Conservation (phyloP, 2,888 invertebrate species). For the Dynastes grantii region DNA sequence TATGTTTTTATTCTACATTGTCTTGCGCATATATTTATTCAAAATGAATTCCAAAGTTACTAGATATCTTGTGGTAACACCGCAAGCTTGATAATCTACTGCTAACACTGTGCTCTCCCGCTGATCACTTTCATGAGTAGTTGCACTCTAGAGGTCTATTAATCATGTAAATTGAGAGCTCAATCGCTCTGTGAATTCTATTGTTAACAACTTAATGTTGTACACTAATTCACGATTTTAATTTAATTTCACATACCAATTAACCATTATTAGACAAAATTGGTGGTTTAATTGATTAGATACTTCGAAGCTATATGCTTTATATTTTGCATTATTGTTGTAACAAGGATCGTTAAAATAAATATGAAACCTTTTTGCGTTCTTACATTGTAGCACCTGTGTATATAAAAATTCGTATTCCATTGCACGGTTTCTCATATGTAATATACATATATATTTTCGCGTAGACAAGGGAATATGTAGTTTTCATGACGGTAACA, state of each 20-base stretch:
- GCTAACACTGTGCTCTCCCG: not conserved
- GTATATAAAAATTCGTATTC: too few species aligned
- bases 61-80: not conserved
- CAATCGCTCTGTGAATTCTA: constrained; percentile 16
- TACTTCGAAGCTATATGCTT: not conserved
- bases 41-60: too few species aligned
- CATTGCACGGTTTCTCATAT: too few species aligned
- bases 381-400: too few species aligned
- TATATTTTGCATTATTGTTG: too few species aligned
- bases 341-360: too few species aligned
- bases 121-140: constrained; percentile 15
- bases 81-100: constrained; percentile 1
- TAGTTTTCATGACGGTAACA: not conserved
- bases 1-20: too few species aligned
- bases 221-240: not conserved
- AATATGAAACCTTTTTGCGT: too few species aligned
- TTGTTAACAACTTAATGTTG: constrained; percentile 17
- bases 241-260: constrained; percentile 11
- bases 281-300: not conserved
- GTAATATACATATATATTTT: too few species aligned
- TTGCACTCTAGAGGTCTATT: constrained; percentile 24
- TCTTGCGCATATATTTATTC: too few species aligned
- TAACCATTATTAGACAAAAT: constrained; percentile 1
- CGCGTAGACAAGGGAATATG: too few species aligned
- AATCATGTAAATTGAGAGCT: constrained; percentile 28